Evolutionary conservation across 1,140 invertebrate species (phyloP).

Genomic region (Heterodera schachtii): DNA sequence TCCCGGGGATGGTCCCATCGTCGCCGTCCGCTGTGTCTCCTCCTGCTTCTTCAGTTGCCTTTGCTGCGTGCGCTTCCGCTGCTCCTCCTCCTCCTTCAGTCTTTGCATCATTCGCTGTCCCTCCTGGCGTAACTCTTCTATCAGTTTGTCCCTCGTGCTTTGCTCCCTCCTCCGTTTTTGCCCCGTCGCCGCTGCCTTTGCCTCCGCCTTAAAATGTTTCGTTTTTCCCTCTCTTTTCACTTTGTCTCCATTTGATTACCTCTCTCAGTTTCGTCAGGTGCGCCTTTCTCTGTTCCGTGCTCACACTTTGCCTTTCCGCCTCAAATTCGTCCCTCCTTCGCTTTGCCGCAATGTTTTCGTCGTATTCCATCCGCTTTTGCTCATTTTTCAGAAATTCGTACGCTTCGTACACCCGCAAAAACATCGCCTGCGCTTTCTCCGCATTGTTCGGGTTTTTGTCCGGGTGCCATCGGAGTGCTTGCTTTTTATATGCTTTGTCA

Average conservation of each 20-base stretch:
- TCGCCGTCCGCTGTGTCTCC: background rate
- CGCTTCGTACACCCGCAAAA: slow-evolving; percentile 29
- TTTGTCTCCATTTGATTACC: background rate
- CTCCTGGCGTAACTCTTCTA: slow-evolving; percentile 28
- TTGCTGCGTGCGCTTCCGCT: background rate
- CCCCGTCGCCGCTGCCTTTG: background rate
- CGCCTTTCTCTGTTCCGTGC: slow-evolving; percentile 6
- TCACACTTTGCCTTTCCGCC: slow-evolving; percentile 22
- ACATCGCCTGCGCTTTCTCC: slow-evolving; percentile 35
- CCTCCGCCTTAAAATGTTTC: slow-evolving; percentile 4
- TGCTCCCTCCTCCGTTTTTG: slow-evolving; percentile 13
- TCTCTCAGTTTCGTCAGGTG: slow-evolving; percentile 24
- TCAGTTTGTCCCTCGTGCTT: background rate
- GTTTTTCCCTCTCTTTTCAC: background rate
- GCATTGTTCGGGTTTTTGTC: slow-evolving; percentile 39
- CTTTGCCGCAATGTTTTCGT: slow-evolving; percentile 26
- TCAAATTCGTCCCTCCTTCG: slow-evolving; percentile 28
- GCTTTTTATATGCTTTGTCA: slow-evolving; percentile 40
- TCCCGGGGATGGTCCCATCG: background rate
- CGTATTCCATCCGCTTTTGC: slow-evolving; percentile 20
- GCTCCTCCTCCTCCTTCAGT: slow-evolving; percentile 20
- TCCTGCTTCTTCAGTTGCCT: background rate
- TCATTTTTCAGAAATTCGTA: slow-evolving; percentile 39
- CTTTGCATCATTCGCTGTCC: slow-evolving; percentile 34
- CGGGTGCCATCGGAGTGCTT: slow-evolving; percentile 40